These are phyloP conservation scores for Esox masquinongy DNA, from an alignment of 2,797 vertebrate genomes.

Conservation along the genomic window DNA sequence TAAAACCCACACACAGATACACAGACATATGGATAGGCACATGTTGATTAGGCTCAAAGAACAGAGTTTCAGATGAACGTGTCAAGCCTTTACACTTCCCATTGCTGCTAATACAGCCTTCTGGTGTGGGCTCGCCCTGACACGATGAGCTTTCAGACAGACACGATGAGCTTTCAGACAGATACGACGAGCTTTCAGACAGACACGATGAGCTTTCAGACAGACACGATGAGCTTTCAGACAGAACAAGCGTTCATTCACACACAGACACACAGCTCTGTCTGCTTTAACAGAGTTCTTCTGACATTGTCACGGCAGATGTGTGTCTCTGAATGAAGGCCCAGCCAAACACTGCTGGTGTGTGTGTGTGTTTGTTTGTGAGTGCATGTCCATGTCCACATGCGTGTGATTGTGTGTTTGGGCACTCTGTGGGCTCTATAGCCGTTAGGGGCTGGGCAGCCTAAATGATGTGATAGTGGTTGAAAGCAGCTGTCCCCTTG, in stretches of 20 bases:
- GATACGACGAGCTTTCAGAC: too few species aligned
- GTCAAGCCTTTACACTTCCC: conserved; percentile 67
- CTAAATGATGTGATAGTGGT: not conserved
- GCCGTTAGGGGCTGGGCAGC: not conserved
- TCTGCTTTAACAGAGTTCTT: conserved; percentile 48
- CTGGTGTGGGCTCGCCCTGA: conserved; percentile 55
- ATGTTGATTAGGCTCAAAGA: conserved; percentile 72
- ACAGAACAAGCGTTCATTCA: conserved; percentile 5
- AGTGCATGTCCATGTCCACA: not conserved
- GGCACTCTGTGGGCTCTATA: conserved; percentile 6
- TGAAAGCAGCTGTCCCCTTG: not conserved
- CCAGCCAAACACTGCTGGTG: not conserved
- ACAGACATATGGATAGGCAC: conserved; percentile 12
- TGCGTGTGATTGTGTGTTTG: conserved; percentile 12
- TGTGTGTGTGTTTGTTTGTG: conserved; percentile 13
- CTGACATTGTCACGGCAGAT: conserved; percentile 53
- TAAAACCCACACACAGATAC: conserved; percentile 26
- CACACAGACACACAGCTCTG: conserved; percentile 2
- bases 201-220: too few species aligned
- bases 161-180: too few species aligned
- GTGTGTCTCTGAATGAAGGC: conserved; percentile 34
- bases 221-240: too few species aligned
- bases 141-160: conserved; percentile 19
- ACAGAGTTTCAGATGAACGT: conserved; percentile 71
- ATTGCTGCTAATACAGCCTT: conserved; percentile 66